phyloP scores from a whole-genome alignment of 2,113 vertebrate genomes.

The Anguilla rostrata region DNA sequence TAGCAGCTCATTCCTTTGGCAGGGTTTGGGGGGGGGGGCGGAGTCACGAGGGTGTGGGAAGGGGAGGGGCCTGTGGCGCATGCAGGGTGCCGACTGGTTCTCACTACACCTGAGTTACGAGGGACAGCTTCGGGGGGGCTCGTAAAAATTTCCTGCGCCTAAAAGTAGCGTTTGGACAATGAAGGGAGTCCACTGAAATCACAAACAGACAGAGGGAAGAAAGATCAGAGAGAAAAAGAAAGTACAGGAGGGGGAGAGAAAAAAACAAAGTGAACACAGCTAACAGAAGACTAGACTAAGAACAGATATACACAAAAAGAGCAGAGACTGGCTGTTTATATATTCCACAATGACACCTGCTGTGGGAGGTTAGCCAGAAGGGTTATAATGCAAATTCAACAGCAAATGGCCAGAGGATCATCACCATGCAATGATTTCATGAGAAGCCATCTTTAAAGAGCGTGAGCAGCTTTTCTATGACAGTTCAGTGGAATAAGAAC shows the following conservation, averaged over 20 bases:
- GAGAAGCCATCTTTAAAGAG: not conserved
- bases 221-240: not conserved
- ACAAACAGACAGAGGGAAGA: conserved; percentile 84
- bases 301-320: conserved; percentile 6
- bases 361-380: not conserved
- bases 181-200: conserved; percentile 90
- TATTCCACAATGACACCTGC: not conserved
- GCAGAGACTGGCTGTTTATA: not conserved
- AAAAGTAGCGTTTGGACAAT: conserved; percentile 87
- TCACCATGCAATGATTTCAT: not conserved
- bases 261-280: not conserved
- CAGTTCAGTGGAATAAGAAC: not conserved
- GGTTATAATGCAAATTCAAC: not conserved
- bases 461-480: not conserved
- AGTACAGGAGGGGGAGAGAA: not conserved
- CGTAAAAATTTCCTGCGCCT: conserved; percentile 85
- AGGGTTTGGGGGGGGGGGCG: not conserved
- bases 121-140: conserved; percentile 81
- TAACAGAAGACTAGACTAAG: conserved; percentile 3
- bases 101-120: conserved; percentile 80
- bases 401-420: not conserved
- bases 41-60: conserved; percentile 16
- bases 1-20: conserved; percentile 35
- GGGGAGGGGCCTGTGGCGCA: conserved; percentile 62
- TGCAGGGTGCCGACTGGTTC: conserved; percentile 83